A percentile compares a stretch with the other conserved stretches of the same genome.
phyloP scores from a whole-genome alignment of 2,888 invertebrate species.

The Spodoptera littoralis region DNA sequence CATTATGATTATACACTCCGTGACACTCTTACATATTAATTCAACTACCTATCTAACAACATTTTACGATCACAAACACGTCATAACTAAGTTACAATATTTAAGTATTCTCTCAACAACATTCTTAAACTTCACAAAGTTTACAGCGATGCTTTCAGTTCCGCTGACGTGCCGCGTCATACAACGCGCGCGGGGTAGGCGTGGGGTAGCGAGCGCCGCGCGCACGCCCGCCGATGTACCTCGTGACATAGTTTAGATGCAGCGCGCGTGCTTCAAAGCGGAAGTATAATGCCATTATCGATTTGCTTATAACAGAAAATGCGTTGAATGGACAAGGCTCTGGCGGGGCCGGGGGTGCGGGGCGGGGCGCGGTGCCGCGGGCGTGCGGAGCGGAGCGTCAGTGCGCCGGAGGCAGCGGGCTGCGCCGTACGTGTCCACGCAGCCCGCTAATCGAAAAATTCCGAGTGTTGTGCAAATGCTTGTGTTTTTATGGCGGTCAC shows the following conservation, averaged over 20 bases:
- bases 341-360: slow-evolving; percentile 57
- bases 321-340: slow-evolving; percentile 85
- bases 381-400: slow-evolving; percentile 64
- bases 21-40: slow-evolving; percentile 32
- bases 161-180: slow-evolving; percentile 31
- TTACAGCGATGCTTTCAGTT: slow-evolving; percentile 41
- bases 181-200: slow-evolving; percentile 34
- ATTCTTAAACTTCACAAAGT: slow-evolving; percentile 49
- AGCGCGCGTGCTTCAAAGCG: slow-evolving; percentile 84
- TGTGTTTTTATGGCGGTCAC: slow-evolving; percentile 94
- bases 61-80: too few relatives aligned
- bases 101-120: slow-evolving; percentile 28
- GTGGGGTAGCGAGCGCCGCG: slow-evolving; percentile 10
- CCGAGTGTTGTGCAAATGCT: slow-evolving; percentile 90
- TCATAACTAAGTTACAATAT: too few relatives aligned
- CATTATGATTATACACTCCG: slow-evolving; percentile 18
- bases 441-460: slow-evolving; percentile 83
- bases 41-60: slow-evolving; percentile 5
- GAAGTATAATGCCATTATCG: slow-evolving; percentile 88
- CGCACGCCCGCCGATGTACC: slow-evolving; percentile 59
- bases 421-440: slow-evolving; percentile 80
- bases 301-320: slow-evolving; percentile 88
- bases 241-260: slow-evolving; percentile 81
- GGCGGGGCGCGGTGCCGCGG: slow-evolving; percentile 51
- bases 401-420: slow-evolving; percentile 83